Evolutionary conservation across 2,888 invertebrate species (phyloP).

Genomic region (Synergus itoensis): DNA sequence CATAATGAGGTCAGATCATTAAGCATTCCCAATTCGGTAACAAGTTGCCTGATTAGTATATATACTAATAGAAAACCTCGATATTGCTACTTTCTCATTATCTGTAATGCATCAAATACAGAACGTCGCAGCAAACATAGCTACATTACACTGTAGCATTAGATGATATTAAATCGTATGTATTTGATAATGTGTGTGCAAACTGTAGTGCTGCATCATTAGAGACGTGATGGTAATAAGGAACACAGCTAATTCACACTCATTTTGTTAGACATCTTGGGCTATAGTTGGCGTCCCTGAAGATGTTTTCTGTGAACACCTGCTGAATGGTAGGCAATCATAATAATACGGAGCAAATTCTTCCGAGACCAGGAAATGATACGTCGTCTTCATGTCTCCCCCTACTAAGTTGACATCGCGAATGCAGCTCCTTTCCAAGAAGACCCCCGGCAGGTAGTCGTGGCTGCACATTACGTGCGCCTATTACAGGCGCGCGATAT

Average conservation of each 20-base stretch:
- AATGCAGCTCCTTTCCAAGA: slow-evolving; percentile 52
- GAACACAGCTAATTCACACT: not conserved
- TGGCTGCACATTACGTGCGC: slow-evolving; percentile 62
- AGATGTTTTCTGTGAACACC: slow-evolving; percentile 16
- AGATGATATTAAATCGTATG: not conserved
- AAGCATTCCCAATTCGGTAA: not conserved
- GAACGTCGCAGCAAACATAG: not conserved
- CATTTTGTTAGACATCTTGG: not conserved
- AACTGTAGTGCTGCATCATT: not conserved
- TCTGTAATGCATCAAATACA: not conserved
- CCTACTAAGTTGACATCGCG: slow-evolving; percentile 13
- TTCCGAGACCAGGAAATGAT: slow-evolving; percentile 30
- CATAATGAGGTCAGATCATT: slow-evolving; percentile 1
- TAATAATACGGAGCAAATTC: slow-evolving; percentile 28
- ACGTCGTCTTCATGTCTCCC: slow-evolving; percentile 9
- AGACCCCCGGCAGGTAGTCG: slow-evolving; percentile 56
- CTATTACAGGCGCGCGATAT: slow-evolving; percentile 72
- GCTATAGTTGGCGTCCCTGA: not conserved
- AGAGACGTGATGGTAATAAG: not conserved
- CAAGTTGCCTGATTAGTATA: not conserved
- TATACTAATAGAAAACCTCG: not conserved
- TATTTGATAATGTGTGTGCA: not conserved
- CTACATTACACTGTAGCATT: slow-evolving; percentile 4
- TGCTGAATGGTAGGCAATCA: slow-evolving; percentile 3
- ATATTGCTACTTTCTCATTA: not conserved